A percentile compares a stretch with the other conserved stretches of the same genome.
Evolutionary conservation across 2,888 invertebrate genomes (phyloP).

Genomic region (Cremastinae sp.): DNA sequence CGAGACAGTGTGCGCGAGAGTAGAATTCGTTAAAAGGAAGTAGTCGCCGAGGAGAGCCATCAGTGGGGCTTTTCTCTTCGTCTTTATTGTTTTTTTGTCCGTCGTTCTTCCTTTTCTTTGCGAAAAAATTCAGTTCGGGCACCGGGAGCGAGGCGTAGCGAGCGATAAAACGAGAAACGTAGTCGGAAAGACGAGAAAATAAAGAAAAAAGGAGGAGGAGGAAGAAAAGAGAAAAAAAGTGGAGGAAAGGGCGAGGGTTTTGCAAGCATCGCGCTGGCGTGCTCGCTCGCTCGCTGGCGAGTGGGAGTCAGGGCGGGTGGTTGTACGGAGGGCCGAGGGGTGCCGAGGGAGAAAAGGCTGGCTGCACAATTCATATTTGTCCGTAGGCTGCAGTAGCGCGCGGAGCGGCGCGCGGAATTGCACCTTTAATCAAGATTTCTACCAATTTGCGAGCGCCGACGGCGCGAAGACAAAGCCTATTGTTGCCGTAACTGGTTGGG

Average conservation of each 20-base stretch:
- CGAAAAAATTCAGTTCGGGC: constrained; percentile 37
- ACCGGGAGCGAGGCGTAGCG: not conserved
- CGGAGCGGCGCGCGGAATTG: constrained; percentile 72
- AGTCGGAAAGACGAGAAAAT: constrained; percentile 30
- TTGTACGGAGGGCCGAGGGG: no score
- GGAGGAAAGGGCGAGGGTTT: constrained; percentile 6
- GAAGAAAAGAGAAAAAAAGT: constrained; percentile 36
- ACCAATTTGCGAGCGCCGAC: constrained; percentile 80
- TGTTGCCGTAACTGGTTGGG: constrained; percentile 80
- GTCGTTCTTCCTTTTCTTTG: not conserved
- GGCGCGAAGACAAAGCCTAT: constrained; percentile 80
- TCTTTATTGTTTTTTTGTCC: constrained; percentile 23
- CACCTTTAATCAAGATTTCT: constrained; percentile 81
- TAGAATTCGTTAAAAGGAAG: constrained; percentile 49
- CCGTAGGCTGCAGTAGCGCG: constrained; percentile 73
- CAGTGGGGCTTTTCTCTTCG: constrained; percentile 47
- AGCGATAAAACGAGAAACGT: constrained; percentile 3
- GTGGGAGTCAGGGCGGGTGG: constrained; percentile 8
- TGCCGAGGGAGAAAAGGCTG: constrained; percentile 6
- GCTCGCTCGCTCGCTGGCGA: constrained; percentile 37
- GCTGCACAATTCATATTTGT: constrained; percentile 73
- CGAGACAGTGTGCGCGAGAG: constrained; percentile 25
- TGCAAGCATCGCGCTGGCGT: constrained; percentile 47
- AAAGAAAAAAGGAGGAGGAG: constrained; percentile 17
- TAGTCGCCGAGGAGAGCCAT: constrained; percentile 51